Percentiles rank a stretch among this genome's conserved stretches.
phyloP scores from a whole-genome alignment of 2,888 invertebrate species.

The Himalopsyche japonica region DNA sequence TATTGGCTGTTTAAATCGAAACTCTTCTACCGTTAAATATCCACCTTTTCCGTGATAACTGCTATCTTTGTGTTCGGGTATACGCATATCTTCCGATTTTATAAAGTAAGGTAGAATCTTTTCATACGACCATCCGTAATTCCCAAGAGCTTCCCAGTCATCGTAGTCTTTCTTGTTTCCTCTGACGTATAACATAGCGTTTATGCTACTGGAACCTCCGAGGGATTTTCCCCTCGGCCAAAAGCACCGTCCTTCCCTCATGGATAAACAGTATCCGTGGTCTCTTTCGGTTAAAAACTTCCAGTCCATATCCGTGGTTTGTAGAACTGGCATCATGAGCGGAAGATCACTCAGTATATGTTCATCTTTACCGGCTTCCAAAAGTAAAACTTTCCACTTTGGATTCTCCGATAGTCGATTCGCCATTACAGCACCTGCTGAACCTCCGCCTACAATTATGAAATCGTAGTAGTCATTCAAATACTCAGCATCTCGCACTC shows the following conservation, averaged over 20 bases:
- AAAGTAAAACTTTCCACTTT: constrained; percentile 71
- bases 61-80: constrained; percentile 61
- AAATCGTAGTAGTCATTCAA: constrained; percentile 73
- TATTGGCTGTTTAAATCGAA: constrained; percentile 71
- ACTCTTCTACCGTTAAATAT: constrained; percentile 73
- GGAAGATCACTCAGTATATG: constrained; percentile 74
- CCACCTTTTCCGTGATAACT: constrained; percentile 73
- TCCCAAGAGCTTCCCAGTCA: constrained; percentile 76
- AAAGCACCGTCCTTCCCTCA: constrained; percentile 66
- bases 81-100: constrained; percentile 78
- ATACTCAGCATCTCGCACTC: constrained; percentile 61
- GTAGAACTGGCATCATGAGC: constrained; percentile 69
- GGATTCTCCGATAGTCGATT: constrained; percentile 75
- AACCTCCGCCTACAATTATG: constrained; percentile 79
- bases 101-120: constrained; percentile 77
- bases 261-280: constrained; percentile 67
- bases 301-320: constrained; percentile 79
- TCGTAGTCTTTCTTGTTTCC: constrained; percentile 86
- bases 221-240: constrained; percentile 82
- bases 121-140: constrained; percentile 78
- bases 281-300: constrained; percentile 77
- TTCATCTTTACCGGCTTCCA: constrained; percentile 81
- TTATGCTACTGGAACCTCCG: constrained; percentile 81
- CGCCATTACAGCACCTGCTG: constrained; percentile 80
- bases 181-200: constrained; percentile 87